Conservation (phyloP, 2,888 invertebrate species). For the Germaria angustata region DNA sequence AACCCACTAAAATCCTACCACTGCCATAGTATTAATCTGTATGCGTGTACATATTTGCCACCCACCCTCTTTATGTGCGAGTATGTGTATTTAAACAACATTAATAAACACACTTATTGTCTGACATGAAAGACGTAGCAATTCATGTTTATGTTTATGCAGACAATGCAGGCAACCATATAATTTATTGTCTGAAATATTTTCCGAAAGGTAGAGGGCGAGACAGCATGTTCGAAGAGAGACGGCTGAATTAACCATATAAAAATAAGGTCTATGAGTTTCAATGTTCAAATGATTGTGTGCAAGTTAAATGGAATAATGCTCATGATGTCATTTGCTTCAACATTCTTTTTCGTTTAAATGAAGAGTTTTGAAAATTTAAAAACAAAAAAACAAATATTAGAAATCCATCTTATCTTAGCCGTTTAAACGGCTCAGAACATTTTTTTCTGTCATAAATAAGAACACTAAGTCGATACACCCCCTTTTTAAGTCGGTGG, state of each 20-base stretch:
- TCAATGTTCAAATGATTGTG: conserved; percentile 1
- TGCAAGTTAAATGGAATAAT: background rate
- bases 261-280: conserved; percentile 10
- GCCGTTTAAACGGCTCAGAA: too few species aligned
- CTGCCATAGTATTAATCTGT: background rate
- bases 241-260: too few species aligned
- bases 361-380: too few species aligned
- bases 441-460: too few species aligned
- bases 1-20: conserved; percentile 7
- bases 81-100: conserved; percentile 36
- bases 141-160: conserved; percentile 58
- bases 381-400: too few species aligned
- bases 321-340: too few species aligned
- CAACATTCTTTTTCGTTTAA: too few species aligned
- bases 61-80: background rate
- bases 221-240: background rate
- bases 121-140: conserved; percentile 51
- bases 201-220: background rate
- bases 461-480: too few species aligned
- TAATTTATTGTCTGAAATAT: conserved; percentile 59
- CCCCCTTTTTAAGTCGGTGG: too few species aligned
- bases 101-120: conserved; percentile 55
- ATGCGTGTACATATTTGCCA: background rate
- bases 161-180: conserved; percentile 63
- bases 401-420: too few species aligned